Base-by-base conservation (phyloP, 2,113 vertebrate genomes). In the Phylloscopus trochiloides region DNA sequence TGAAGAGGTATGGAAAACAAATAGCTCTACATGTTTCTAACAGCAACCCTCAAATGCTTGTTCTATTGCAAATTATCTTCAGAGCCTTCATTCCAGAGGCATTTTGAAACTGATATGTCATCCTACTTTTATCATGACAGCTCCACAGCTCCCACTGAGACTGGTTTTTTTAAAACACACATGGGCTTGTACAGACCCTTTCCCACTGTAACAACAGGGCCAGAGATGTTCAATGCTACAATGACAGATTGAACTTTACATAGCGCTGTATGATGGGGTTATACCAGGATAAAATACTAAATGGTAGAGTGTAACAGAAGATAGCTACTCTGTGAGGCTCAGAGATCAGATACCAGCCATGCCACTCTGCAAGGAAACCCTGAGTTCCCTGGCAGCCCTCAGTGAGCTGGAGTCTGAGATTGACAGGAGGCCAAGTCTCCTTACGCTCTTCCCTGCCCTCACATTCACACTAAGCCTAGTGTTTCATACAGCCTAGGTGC, bases 1-100 rank as follows among this genome's bases (percentile, higher is more conserved):
- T 75, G n/a, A 92, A 92, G 73, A 86, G 65, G 7, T 88, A 86
- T 80, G 67, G 81, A 86, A 95, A 96, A 40, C 78, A 93, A 92
- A 88, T 48, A 67, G 31, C 83, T 92, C 42, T 68, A 40, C 22
- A 7, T 76, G 25, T 67, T 86, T 81, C n/a, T 84, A 90, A 77
- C 32, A 74, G 63, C 26, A n/a, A 18, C 48, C 45, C 40, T 61
- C 50, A 83, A 88, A 70, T 1, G 0, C 16, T 71, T 67, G 29
- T 70, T 70, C 63, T 71, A 29, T 28, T 62, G 71, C 34, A 94
- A 96, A 92, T 88, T 51, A 88, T 92, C 36, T 92, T 83, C 28
- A 45, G 20, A 45, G 25, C n/a, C 29, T 63, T 77, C 50, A 57
- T 76, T 92, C 77, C 31, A 0, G 1, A 75, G 75, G 28, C 40